Percentiles rank a stretch among this genome's conserved stretches.
Conservation (phyloP, 1,140 invertebrate genomes). For the Monomorium pharaonis region DNA sequence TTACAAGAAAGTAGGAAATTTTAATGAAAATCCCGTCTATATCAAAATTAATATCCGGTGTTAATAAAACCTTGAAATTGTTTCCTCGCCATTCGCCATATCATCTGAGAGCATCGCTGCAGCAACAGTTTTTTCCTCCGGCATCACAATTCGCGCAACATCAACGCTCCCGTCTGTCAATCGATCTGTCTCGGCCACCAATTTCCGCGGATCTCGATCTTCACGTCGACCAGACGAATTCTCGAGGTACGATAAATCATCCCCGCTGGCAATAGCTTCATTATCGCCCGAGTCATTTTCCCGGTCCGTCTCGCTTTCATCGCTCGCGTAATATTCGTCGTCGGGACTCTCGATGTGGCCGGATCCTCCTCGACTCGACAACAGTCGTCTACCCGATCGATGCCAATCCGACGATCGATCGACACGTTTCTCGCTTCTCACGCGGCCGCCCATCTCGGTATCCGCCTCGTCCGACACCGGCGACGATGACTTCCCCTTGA, state of each 20-base stretch:
- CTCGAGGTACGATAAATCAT: conserved; percentile 22
- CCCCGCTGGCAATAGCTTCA: conserved; percentile 24
- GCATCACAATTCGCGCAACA: not conserved
- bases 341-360: not conserved
- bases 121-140: not conserved
- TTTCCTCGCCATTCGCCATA: not conserved
- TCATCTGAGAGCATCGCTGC: not conserved
- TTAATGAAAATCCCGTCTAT: not conserved
- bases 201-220: conserved; percentile 29
- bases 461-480: not conserved
- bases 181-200: not conserved
- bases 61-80: conserved; percentile 11
- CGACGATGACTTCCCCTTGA: not conserved
- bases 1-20: not conserved
- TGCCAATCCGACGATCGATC: conserved; percentile 4
- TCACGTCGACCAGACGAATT: not conserved
- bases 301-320: not conserved
- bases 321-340: conserved; percentile 29
- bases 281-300: conserved; percentile 30
- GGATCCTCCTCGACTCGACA: conserved; percentile 15
- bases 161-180: not conserved
- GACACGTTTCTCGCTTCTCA: not conserved
- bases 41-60: not conserved
- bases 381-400: not conserved
- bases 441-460: not conserved